Conservation (phyloP, 2,797 vertebrate species). For the Brachyalestes nurse region DNA sequence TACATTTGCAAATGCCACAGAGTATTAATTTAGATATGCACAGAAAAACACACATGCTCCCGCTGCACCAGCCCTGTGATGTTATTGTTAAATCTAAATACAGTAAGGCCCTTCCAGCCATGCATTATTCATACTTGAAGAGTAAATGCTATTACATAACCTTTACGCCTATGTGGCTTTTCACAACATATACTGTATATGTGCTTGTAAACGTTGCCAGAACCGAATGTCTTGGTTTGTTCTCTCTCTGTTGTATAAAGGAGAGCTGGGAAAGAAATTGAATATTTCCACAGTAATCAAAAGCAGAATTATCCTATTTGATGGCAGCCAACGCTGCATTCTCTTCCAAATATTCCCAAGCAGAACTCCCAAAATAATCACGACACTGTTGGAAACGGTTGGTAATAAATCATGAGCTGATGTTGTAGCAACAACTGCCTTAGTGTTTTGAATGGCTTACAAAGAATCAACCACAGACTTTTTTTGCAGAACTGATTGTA, state of each 20-base stretch:
- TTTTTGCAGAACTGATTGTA: neutral
- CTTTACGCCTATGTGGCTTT: neutral
- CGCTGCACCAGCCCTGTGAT: neutral
- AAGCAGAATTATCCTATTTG: conserved; percentile 11
- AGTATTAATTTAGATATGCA: neutral
- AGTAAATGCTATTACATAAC: conserved; percentile 28
- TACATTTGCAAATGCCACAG: too few relatives aligned
- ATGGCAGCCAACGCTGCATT: neutral
- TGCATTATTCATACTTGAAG: conserved; percentile 18
- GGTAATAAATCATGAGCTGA: conserved; percentile 4
- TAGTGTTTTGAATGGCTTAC: neutral
- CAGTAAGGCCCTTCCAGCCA: neutral
- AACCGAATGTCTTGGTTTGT: neutral
- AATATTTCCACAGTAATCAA: neutral
- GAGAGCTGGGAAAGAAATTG: neutral
- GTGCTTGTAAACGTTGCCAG: neutral
- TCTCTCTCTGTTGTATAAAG: neutral
- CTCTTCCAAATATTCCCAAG: neutral
- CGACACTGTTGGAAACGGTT: neutral
- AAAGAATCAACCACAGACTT: neutral
- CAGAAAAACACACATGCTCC: conserved; percentile 6
- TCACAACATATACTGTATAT: conserved; percentile 2
- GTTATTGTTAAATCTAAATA: neutral
- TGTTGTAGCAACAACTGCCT: neutral
- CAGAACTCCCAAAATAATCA: neutral